phyloP scores from a whole-genome alignment of 2,888 invertebrate genomes.

The Luperina testacea region DNA sequence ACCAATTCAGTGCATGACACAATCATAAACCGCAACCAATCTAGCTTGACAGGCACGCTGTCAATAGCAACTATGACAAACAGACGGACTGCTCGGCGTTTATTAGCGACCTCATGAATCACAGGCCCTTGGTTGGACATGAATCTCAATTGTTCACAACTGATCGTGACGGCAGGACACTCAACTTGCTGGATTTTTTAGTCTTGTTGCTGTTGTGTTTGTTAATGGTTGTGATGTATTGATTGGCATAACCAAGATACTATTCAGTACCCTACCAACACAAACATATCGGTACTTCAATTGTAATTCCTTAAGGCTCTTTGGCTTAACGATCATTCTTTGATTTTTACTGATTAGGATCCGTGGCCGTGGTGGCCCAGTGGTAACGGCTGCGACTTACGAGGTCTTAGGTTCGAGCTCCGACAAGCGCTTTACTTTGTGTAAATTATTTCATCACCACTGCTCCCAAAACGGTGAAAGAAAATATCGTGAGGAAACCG shows the following conservation, averaged over 20 bases:
- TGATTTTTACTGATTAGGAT: not conserved
- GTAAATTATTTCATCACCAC: no score
- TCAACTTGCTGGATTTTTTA: conserved; percentile 63
- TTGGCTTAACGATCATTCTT: not conserved
- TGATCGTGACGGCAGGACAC: conserved; percentile 65
- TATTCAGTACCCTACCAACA: no score
- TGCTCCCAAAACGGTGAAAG: no score
- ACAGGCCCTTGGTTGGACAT: conserved; percentile 67
- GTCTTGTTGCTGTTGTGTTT: conserved; percentile 25
- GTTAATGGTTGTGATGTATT: conserved; percentile 16
- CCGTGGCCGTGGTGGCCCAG: no score
- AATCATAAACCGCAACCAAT: conserved; percentile 59
- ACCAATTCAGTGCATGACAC: conserved; percentile 58
- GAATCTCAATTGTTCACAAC: conserved; percentile 72
- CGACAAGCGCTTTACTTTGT: no score
- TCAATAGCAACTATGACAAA: conserved; percentile 74
- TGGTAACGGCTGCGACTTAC: no score
- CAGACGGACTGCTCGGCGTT: conserved; percentile 64
- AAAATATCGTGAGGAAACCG: no score
- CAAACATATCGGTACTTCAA: not conserved
- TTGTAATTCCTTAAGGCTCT: not conserved
- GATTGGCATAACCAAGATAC: not conserved
- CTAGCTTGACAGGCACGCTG: conserved; percentile 61
- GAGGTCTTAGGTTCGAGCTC: no score
- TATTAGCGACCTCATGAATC: conserved; percentile 73